Conservation (phyloP, 2,797 vertebrate genomes). For the Rhabdophis nuchalis region DNA sequence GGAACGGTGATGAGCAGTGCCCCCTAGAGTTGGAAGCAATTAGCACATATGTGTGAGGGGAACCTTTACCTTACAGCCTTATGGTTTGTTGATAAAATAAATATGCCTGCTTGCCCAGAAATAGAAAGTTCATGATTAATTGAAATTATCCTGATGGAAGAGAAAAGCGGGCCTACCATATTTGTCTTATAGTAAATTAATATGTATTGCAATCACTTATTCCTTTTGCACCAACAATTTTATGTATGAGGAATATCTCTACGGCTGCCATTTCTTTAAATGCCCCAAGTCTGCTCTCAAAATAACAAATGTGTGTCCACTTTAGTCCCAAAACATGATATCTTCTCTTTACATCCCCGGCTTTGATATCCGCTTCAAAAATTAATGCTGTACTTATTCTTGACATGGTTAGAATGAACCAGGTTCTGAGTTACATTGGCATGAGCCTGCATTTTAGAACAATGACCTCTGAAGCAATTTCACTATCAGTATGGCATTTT, state of each 20-base stretch:
- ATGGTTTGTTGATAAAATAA: background rate
- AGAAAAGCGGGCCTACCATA: background rate
- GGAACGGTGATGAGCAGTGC: no score
- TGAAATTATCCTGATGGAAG: background rate
- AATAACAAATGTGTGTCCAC: background rate
- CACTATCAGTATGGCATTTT: slow-evolving; percentile 72
- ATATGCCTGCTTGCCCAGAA: background rate
- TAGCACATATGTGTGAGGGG: no score
- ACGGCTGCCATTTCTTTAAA: background rate
- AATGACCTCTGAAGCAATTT: slow-evolving; percentile 70
- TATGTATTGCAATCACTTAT: background rate
- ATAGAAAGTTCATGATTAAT: background rate
- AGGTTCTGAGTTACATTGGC: slow-evolving; percentile 49
- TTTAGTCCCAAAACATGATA: background rate
- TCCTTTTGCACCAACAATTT: background rate
- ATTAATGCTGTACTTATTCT: background rate
- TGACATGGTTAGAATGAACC: slow-evolving; percentile 56
- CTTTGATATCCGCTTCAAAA: background rate
- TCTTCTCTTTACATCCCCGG: background rate
- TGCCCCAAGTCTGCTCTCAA: background rate
- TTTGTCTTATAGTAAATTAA: background rate
- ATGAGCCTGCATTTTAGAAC: slow-evolving; percentile 43
- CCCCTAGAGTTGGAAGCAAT: no score
- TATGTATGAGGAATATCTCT: background rate
- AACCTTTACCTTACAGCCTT: background rate